Evolutionary conservation across 1,140 invertebrate genomes (phyloP).

Genomic region (Drosophila fuyamai): DNA sequence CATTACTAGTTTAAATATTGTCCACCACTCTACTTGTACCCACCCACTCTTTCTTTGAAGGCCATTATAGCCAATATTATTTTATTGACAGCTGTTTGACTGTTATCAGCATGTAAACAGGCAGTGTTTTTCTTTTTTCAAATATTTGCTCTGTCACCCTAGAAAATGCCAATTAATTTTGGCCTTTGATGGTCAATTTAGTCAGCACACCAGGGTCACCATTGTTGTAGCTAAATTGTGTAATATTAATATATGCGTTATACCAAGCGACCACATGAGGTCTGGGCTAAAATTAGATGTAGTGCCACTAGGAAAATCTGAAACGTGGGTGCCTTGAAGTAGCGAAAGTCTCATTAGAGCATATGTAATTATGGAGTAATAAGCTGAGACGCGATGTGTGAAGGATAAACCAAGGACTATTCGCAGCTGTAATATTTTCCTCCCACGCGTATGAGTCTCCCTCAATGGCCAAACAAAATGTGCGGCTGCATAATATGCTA

Average conservation of each 20-base stretch:
- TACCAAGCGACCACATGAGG: constrained; percentile 44
- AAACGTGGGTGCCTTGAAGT: constrained; percentile 15
- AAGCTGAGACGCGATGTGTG: constrained; percentile 22
- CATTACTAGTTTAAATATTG: neutral
- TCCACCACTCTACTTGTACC: neutral
- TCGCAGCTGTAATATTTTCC: constrained; percentile 24
- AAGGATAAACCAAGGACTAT: constrained; percentile 23
- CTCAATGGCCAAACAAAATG: constrained; percentile 59
- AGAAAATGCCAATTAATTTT: constrained; percentile 70
- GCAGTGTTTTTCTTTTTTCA: constrained; percentile 19
- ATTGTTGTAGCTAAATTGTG: constrained; percentile 45
- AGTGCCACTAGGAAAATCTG: constrained; percentile 17
- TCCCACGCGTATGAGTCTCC: constrained; percentile 13
- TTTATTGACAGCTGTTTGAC: constrained; percentile 36
- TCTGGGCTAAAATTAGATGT: constrained; percentile 66
- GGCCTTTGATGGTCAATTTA: constrained; percentile 67
- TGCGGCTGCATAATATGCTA: constrained; percentile 73
- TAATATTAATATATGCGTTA: constrained; percentile 41
- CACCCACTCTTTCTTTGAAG: neutral
- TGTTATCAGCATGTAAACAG: constrained; percentile 49
- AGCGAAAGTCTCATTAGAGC: constrained; percentile 39
- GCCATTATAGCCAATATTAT: constrained; percentile 21
- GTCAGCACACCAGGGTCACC: constrained; percentile 42
- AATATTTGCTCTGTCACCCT: constrained; percentile 45
- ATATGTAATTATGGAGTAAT: constrained; percentile 52